Evolutionary conservation across 1,140 invertebrate species (phyloP).

Genomic region (Muscidifurax raptorellus): DNA sequence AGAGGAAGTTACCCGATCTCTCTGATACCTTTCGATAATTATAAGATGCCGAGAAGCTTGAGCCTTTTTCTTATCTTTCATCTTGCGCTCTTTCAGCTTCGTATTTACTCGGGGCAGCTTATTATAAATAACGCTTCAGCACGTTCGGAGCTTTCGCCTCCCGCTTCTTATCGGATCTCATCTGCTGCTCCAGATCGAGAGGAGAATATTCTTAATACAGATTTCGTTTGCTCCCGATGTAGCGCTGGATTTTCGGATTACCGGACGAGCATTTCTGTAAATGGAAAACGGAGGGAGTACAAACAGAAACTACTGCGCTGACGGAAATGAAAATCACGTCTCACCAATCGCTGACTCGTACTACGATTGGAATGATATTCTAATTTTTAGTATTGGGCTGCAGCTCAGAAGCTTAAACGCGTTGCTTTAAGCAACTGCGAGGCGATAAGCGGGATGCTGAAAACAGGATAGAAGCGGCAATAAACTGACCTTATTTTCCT

Average conservation of each 20-base stretch:
- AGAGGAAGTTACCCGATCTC: not conserved
- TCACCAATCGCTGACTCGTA: not conserved
- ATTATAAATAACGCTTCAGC: slow-evolving; percentile 18
- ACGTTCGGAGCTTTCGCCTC: not conserved
- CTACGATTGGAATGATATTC: no score
- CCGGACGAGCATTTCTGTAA: not conserved
- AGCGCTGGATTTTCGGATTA: not conserved
- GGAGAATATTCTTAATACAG: not conserved
- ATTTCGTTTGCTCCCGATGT: not conserved
- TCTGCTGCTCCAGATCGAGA: not conserved
- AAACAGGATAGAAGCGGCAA: not conserved
- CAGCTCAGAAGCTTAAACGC: no score
- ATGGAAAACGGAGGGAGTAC: not conserved
- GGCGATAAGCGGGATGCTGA: not conserved
- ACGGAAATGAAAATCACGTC: not conserved
- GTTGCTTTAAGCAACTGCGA: not conserved
- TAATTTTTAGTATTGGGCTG: no score
- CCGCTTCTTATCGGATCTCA: not conserved
- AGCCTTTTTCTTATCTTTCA: not conserved
- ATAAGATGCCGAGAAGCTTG: not conserved
- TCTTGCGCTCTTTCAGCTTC: slow-evolving; percentile 53
- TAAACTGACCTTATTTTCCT: not conserved
- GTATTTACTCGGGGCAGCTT: slow-evolving; percentile 1
- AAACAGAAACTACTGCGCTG: not conserved
- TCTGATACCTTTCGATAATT: not conserved